phyloP scores from a whole-genome alignment of 2,113 vertebrate species.

The Saguinus imperator region DNA sequence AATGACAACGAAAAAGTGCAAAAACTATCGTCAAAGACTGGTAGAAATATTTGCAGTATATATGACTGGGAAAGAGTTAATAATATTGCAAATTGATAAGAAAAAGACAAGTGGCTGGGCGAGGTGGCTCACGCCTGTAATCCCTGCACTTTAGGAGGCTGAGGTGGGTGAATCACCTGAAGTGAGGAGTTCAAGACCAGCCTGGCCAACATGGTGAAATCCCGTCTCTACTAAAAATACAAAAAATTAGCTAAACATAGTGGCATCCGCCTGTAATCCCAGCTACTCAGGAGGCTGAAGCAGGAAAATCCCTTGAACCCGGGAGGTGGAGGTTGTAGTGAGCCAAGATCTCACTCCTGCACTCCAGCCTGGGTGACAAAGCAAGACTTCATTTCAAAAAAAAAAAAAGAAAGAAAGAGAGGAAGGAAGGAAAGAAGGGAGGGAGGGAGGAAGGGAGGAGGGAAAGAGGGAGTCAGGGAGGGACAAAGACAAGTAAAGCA shows the following conservation, averaged over 20 bases:
- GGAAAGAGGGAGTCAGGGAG: no score
- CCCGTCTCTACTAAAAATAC: neutral
- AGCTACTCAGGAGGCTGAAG: neutral
- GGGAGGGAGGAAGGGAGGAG: no score
- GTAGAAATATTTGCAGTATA: neutral
- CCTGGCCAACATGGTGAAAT: neutral
- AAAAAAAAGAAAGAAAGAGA: neutral
- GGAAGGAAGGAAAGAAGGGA: no score
- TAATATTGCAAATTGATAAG: neutral
- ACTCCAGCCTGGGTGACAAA: neutral
- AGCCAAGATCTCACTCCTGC: rapidly evolving
- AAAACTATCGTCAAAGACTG: neutral
- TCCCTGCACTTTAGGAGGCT: neutral
- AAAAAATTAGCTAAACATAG: neutral
- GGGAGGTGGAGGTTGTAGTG: neutral
- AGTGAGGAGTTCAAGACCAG: neutral
- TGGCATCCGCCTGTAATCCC: neutral
- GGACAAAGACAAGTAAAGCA: no score
- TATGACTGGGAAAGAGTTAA: neutral
- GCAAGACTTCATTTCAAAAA: neutral
- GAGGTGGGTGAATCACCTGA: neutral
- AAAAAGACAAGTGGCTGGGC: no score
- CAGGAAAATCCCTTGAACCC: neutral
- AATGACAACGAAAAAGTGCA: neutral
- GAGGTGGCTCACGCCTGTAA: neutral